Evolutionary conservation across 2,797 vertebrate species (phyloP).

Genomic region (Sebastes flavidus): DNA sequence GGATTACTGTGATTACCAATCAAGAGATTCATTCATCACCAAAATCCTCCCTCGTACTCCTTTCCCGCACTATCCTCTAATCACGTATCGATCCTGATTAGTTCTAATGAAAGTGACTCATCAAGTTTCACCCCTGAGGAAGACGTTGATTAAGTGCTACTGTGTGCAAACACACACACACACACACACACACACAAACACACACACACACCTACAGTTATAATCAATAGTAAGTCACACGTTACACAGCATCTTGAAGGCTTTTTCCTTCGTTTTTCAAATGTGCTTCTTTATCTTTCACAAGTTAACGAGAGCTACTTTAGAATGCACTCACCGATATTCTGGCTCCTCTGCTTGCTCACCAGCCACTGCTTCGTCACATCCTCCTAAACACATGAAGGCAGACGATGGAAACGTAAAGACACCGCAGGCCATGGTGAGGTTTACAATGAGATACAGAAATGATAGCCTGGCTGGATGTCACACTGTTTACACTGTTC

Average conservation of each 20-base stretch:
- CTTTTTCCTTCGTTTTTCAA: no score
- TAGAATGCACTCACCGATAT: slow-evolving; percentile 67
- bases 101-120: not conserved
- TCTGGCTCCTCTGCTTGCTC: slow-evolving; percentile 80
- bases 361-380: slow-evolving; percentile 82
- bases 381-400: slow-evolving; percentile 68
- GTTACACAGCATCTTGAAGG: not conserved
- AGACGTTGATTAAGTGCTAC: not conserved
- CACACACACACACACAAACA: no score
- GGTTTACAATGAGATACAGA: slow-evolving; percentile 6
- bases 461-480: slow-evolving; percentile 7
- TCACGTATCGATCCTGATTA: slow-evolving; percentile 4
- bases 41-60: not conserved
- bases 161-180: not conserved
- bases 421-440: slow-evolving; percentile 13
- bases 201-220: not conserved
- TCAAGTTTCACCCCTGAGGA: not conserved
- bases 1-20: not conserved
- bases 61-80: not conserved
- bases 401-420: not conserved
- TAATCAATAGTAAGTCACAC: not conserved
- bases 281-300: not conserved
- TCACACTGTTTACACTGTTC: not conserved
- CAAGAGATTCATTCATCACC: not conserved
- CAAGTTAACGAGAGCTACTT: not conserved